Evolutionary conservation across 1,140 invertebrate genomes (phyloP).

Genomic region (Drosophila trapezifrons): DNA sequence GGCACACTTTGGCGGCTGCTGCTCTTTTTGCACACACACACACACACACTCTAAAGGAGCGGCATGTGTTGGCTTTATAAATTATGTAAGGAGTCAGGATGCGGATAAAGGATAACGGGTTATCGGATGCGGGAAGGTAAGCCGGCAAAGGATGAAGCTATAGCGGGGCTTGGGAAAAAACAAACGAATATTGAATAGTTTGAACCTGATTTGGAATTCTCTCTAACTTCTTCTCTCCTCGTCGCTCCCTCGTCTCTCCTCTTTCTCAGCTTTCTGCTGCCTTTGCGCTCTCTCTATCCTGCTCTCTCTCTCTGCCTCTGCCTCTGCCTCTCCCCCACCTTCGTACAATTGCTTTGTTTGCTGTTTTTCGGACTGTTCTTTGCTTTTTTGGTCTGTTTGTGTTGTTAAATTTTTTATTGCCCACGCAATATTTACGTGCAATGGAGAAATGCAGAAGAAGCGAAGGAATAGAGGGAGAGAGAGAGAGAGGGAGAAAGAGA

Average conservation of each 20-base stretch:
- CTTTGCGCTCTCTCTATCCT: background rate
- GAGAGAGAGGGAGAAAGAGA: background rate
- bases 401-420: constrained; percentile 77
- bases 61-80: constrained; percentile 8
- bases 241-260: too few relatives aligned
- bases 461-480: background rate
- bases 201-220: constrained; percentile 9
- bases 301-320: too few relatives aligned
- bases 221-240: background rate
- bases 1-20: constrained; percentile 31
- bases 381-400: constrained; percentile 33
- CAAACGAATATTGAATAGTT: background rate
- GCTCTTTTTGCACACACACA: constrained; percentile 22
- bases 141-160: background rate
- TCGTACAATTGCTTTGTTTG: constrained; percentile 43
- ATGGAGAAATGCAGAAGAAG: constrained; percentile 18
- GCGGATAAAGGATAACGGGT: background rate
- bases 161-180: background rate
- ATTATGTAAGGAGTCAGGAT: constrained; percentile 20
- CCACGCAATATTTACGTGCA: constrained; percentile 66
- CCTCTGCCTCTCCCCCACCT: background rate
- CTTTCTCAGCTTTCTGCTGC: background rate
- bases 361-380: constrained; percentile 19
- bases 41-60: background rate
- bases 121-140: background rate